Conservation (phyloP, 2,113 vertebrate species). For the Tauraco erythrolophus region DNA sequence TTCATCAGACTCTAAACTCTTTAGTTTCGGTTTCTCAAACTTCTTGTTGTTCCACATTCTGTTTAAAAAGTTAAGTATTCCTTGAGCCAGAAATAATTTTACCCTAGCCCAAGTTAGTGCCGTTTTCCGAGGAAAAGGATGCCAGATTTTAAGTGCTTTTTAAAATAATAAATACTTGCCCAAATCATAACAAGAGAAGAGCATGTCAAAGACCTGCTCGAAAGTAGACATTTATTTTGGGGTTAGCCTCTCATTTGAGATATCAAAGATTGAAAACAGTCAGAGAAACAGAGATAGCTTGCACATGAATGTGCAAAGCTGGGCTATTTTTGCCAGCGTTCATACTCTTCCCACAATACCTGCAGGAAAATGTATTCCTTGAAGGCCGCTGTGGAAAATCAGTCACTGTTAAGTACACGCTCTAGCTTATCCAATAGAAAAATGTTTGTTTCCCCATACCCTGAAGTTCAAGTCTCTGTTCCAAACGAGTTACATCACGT, state of each 20-base stretch:
- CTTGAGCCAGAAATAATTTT: background rate
- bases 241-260: background rate
- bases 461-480: background rate
- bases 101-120: background rate
- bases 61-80: background rate
- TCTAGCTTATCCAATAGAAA: background rate
- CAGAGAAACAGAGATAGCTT: background rate
- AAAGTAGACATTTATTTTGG: background rate
- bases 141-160: background rate
- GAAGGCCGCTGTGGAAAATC: background rate
- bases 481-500: background rate
- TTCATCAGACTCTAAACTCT: background rate
- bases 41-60: background rate
- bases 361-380: background rate
- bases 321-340: background rate
- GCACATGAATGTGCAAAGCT: background rate
- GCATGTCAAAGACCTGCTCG: background rate
- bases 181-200: background rate
- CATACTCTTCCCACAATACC: background rate
- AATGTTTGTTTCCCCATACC: background rate
- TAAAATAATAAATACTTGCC: background rate
- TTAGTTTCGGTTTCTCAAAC: background rate
- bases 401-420: background rate
- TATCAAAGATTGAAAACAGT: background rate
- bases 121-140: background rate